Base-by-base conservation (phyloP, 2,888 invertebrate species). In the Eupsilia transversa region DNA sequence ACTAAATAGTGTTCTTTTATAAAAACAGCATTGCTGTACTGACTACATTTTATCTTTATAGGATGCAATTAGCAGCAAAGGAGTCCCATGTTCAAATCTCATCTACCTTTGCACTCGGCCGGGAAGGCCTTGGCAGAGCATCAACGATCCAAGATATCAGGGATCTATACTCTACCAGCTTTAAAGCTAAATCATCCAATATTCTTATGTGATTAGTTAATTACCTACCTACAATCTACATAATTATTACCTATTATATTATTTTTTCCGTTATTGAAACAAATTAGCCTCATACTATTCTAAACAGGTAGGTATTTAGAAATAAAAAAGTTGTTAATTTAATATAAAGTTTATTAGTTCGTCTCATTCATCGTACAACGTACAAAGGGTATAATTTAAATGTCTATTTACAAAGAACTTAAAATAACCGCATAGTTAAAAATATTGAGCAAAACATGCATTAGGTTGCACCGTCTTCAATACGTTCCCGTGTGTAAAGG, bases 381-480 rank as follows among this genome's bases (percentile, higher is more conserved):
- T 79, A 78, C 64, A 86, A 87, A 88, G 84, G 89, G 84, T 82
- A 88, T 89, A 89, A 89, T 87, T 91, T 90, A 91, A 90, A 87
- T 89, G 89, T 87, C 89, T 94, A 94, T 94, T 92, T 94, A 94
- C 93, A 94, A 88, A 87, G 83, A 88, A 73, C 81, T 80, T 81
- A 83, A 70, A 72, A 80, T 89, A 86, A 86, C 74, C 80, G 61
- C 80, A 80, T 83, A 86, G 82, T 87, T 89, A 84, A 87, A 89
- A 86, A 87, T 83, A 87, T 92, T 93, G 92, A 93, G 92, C 92
- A 92, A 92, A 88, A 86, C 72, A 86, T 88, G 86, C 69, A 79
- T 77, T 82, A 79, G 83, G 75, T 86, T 86, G 82, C 85, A 87
- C 86, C 87, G 74, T 80, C 81, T 63, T 80, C 83, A 81, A 82